Conservation (phyloP, 2,113 vertebrate genomes). For the Nycticebus coucang region DNA sequence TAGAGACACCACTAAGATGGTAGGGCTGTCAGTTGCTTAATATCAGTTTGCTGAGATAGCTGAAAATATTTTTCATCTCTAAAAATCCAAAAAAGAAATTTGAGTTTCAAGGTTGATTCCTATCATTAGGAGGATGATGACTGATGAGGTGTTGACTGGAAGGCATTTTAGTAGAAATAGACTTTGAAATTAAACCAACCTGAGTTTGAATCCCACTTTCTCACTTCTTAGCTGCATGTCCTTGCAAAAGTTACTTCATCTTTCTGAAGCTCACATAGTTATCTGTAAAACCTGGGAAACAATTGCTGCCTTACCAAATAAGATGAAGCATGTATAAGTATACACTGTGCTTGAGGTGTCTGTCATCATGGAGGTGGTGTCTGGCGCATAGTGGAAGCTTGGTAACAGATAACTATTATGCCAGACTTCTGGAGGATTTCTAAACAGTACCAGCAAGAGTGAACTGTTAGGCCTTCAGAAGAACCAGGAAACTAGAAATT, state of each 20-base stretch:
- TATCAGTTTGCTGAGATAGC: background rate
- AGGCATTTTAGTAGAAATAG: background rate
- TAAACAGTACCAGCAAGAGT: background rate
- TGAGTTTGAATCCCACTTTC: background rate
- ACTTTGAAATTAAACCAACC: conserved; percentile 15
- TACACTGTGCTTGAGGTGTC: background rate
- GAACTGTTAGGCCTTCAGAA: background rate
- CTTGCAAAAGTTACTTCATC: conserved; percentile 30
- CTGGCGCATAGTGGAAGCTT: background rate
- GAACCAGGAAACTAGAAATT: background rate
- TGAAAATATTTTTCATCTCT: conserved; percentile 34
- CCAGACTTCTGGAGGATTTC: conserved; percentile 23
- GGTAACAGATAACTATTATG: background rate
- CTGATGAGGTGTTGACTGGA: background rate
- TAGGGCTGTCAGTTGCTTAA: background rate
- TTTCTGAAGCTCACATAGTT: background rate
- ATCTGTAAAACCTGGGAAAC: background rate
- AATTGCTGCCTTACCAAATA: background rate
- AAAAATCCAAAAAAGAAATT: conserved; percentile 23
- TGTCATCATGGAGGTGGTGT: background rate
- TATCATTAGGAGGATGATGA: background rate
- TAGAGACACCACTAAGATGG: background rate
- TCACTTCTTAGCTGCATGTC: background rate
- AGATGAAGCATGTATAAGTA: background rate
- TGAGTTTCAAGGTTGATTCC: background rate